phyloP scores from a whole-genome alignment of 2,888 invertebrate species.

The Lasiommata megera region DNA sequence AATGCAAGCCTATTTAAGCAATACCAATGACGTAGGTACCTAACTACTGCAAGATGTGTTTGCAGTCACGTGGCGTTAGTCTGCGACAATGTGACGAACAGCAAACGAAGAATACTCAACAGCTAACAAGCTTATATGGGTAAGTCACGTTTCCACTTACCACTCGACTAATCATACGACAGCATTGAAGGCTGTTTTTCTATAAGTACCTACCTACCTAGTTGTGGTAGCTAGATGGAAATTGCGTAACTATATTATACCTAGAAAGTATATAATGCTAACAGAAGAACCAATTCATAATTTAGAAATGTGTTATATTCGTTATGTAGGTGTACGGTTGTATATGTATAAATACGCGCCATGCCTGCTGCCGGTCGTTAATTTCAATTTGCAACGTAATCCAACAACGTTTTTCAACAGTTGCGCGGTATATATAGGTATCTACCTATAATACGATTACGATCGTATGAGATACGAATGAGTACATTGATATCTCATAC shows the following conservation, averaged over 20 bases:
- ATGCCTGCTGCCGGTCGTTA: slow-evolving; percentile 9
- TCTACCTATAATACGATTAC: neutral
- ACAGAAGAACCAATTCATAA: neutral
- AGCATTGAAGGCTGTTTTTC: slow-evolving; percentile 18
- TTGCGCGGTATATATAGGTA: neutral
- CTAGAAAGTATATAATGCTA: neutral
- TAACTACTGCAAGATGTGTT: slow-evolving; percentile 17
- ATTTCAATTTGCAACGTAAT: slow-evolving; percentile 14
- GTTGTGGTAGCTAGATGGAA: neutral
- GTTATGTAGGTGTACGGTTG: neutral
- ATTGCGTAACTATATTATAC: neutral
- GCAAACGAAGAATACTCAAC: slow-evolving; percentile 40
- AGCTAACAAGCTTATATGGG: slow-evolving; percentile 44
- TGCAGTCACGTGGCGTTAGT: slow-evolving; percentile 40
- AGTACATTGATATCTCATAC: slow-evolving; percentile 30
- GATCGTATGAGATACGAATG: slow-evolving; percentile 20
- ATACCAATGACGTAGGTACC: neutral
- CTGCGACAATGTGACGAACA: slow-evolving; percentile 44
- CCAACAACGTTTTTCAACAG: slow-evolving; percentile 10
- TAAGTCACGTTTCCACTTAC: slow-evolving; percentile 44
- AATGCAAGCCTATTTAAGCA: slow-evolving; percentile 15
- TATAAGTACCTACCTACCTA: neutral
- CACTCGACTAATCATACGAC: slow-evolving; percentile 32
- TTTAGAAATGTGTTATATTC: neutral
- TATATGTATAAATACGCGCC: neutral